phyloP scores from a whole-genome alignment of 2,888 invertebrate species.

The Empis livida region DNA sequence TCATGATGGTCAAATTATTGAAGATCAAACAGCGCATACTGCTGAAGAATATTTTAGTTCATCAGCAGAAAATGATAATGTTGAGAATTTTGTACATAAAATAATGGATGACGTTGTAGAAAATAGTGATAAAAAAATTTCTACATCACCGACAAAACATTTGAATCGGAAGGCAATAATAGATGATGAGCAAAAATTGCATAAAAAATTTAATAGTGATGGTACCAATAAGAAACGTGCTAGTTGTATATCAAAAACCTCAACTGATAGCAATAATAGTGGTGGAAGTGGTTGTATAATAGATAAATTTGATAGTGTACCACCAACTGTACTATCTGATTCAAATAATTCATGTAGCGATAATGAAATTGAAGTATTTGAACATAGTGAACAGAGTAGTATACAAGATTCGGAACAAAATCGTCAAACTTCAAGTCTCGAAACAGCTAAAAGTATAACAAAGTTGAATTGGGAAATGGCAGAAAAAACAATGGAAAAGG shows the following conservation, averaged over 20 bases:
- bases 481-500: slow-evolving; percentile 32
- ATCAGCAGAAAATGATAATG: slow-evolving; percentile 35
- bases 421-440: slow-evolving; percentile 25
- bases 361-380: slow-evolving; percentile 25
- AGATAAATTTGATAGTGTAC: neutral
- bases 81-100: slow-evolving; percentile 45
- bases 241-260: slow-evolving; percentile 34
- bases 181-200: neutral
- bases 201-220: neutral
- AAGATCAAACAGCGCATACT: slow-evolving; percentile 43
- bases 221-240: slow-evolving; percentile 28
- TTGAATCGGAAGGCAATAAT: neutral
- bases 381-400: slow-evolving; percentile 13
- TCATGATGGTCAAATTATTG: slow-evolving; percentile 14
- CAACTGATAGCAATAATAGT: slow-evolving; percentile 33
- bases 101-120: slow-evolving; percentile 42
- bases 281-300: slow-evolving; percentile 4
- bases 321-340: neutral
- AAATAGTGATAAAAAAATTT: slow-evolving; percentile 17
- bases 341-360: slow-evolving; percentile 15
- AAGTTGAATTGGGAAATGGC: slow-evolving; percentile 25
- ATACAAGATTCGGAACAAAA: slow-evolving; percentile 22
- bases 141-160: neutral
- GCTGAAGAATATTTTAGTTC: slow-evolving; percentile 54
- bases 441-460: slow-evolving; percentile 8